Percentiles rank a stretch among this genome's conserved stretches.
phyloP scores from a whole-genome alignment of 2,797 vertebrate species.

The Hemitrygon akajei region DNA sequence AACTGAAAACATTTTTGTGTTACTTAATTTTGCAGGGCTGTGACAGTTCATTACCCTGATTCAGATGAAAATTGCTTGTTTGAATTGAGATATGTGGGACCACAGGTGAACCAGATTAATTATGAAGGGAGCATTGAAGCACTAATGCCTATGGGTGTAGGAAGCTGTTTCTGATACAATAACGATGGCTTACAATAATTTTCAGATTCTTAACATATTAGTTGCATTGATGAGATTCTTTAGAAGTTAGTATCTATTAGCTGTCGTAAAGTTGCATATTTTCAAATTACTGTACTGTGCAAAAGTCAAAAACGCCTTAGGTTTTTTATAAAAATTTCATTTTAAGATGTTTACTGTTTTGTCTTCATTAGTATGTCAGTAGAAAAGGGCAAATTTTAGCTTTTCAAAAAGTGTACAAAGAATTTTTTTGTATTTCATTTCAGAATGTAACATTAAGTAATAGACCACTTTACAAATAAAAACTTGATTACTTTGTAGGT shows the following conservation, averaged over 20 bases:
- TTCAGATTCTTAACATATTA: background rate
- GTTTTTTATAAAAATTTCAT: too few species aligned
- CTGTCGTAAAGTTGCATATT: background rate
- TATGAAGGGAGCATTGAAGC: conserved; percentile 39
- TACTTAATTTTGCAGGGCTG: too few species aligned
- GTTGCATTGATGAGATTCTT: background rate
- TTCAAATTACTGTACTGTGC: too few species aligned
- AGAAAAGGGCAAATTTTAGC: too few species aligned
- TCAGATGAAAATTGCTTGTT: conserved; percentile 35
- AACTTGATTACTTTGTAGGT: too few species aligned
- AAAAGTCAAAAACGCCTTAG: too few species aligned
- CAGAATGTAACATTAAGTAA: too few species aligned
- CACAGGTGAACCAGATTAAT: conserved; percentile 37
- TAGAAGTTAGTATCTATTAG: background rate
- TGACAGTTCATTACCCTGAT: background rate
- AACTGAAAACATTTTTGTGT: background rate
- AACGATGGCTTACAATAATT: conserved; percentile 40
- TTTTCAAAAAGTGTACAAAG: too few species aligned
- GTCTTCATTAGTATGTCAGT: too few species aligned
- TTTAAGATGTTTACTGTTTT: too few species aligned
- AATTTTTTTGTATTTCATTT: too few species aligned
- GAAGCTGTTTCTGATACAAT: conserved; percentile 40
- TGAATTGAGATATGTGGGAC: conserved; percentile 34
- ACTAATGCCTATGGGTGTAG: conserved; percentile 25
- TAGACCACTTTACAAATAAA: too few species aligned